Evolutionary conservation across 2,888 invertebrate genomes (phyloP).

Genomic region (Ariolimax columbianus): DNA sequence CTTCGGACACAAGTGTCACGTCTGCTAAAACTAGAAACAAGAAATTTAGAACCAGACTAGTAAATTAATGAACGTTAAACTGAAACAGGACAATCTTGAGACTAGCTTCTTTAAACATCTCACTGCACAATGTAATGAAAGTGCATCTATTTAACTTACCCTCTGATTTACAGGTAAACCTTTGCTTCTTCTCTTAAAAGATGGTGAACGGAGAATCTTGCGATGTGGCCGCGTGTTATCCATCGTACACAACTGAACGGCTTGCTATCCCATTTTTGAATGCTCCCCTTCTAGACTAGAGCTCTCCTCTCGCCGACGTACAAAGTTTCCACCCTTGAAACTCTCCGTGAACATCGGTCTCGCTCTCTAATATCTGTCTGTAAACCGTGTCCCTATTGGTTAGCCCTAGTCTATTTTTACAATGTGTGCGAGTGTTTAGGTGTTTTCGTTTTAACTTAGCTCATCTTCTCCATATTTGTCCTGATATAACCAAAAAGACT

Average conservation of each 20-base stretch:
- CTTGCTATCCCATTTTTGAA: conserved; percentile 44
- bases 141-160: conserved; percentile 60
- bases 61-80: too few relatives aligned
- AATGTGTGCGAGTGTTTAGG: too few relatives aligned
- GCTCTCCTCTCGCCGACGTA: not conserved
- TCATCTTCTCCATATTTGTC: too few relatives aligned
- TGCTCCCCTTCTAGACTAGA: not conserved
- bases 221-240: conserved; percentile 56
- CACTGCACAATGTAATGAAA: not conserved
- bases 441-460: too few relatives aligned
- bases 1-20: too few relatives aligned
- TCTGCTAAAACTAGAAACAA: too few relatives aligned
- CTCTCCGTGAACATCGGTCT: not conserved
- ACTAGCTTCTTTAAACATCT: too few relatives aligned
- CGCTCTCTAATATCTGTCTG: not conserved
- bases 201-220: conserved; percentile 70
- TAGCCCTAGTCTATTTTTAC: too few relatives aligned
- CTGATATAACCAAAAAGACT: too few relatives aligned
- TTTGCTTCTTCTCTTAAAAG: conserved; percentile 70
- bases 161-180: conserved; percentile 68
- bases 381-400: conserved; percentile 8
- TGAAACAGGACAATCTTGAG: too few relatives aligned
- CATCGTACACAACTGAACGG: conserved; percentile 43
- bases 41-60: too few relatives aligned
- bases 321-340: conserved; percentile 6